Evolutionary conservation across 2,888 invertebrate genomes (phyloP).

Genomic region (Zelleria hepariella): DNA sequence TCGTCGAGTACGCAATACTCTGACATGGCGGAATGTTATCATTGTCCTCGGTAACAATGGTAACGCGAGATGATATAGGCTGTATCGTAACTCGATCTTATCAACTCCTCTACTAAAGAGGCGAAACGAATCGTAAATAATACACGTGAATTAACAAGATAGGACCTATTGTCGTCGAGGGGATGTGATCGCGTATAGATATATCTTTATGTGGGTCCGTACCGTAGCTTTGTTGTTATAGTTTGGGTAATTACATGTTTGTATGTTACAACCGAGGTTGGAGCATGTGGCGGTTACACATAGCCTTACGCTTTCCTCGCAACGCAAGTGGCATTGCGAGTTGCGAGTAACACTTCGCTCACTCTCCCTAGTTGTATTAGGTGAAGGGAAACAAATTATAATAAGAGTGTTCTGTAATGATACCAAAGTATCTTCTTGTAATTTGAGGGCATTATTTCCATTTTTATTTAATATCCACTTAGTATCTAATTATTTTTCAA

Average conservation of each 20-base stretch:
- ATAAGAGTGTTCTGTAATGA: too few relatives aligned
- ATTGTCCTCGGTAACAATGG: conserved; percentile 36
- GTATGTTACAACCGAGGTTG: conserved; percentile 35
- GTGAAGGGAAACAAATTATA: too few relatives aligned
- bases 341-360: too few relatives aligned
- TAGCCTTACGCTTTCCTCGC: too few relatives aligned
- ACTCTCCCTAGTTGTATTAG: too few relatives aligned
- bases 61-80: conserved; percentile 60
- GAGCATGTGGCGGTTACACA: too few relatives aligned
- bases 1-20: not conserved
- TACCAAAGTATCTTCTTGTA: too few relatives aligned
- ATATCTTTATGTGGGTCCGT: conserved; percentile 1
- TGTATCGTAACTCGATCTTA: conserved; percentile 60
- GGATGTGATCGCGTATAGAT: conserved; percentile 10
- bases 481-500: too few relatives aligned
- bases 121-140: conserved; percentile 64
- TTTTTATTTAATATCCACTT: too few relatives aligned
- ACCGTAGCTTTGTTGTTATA: conserved; percentile 22
- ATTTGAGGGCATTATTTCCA: too few relatives aligned
- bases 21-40: conserved; percentile 33
- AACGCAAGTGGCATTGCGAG: too few relatives aligned
- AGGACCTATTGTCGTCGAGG: conserved; percentile 43
- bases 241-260: conserved; percentile 24
- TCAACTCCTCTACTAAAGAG: conserved; percentile 48
- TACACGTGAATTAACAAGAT: conserved; percentile 57